These are phyloP conservation scores for Rhynchomys soricoides DNA, from an alignment of 2,113 vertebrate genomes.

Conservation along the genomic window DNA sequence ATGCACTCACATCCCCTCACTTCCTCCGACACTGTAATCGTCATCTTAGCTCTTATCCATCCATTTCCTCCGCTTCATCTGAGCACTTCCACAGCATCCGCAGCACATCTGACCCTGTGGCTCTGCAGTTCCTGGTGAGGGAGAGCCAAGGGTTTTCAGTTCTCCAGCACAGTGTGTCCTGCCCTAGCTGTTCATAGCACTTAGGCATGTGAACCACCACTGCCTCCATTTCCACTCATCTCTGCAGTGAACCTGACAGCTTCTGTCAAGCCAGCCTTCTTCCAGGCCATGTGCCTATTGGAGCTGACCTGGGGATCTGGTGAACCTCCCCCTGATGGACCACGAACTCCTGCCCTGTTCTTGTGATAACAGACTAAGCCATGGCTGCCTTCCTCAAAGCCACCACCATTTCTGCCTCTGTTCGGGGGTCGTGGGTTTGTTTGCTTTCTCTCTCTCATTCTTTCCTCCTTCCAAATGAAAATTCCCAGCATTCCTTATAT, in stretches of 20 bases:
- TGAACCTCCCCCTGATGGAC: neutral
- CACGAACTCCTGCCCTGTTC: accelerated
- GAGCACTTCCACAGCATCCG: neutral
- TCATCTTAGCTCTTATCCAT: too few species aligned
- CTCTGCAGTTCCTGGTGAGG: neutral
- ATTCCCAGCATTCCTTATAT: neutral
- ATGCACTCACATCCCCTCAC: accelerated
- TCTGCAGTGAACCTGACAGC: neutral
- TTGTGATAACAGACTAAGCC: neutral
- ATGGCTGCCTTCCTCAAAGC: neutral
- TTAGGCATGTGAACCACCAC: neutral
- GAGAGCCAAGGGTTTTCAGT: neutral
- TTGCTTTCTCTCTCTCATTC: neutral
- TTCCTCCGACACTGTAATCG: neutral
- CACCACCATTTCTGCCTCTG: neutral
- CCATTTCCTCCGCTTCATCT: neutral
- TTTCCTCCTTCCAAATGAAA: neutral
- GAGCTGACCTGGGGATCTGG: neutral
- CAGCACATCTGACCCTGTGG: neutral
- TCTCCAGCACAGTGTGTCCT: neutral
- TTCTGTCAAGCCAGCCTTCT: too few species aligned
- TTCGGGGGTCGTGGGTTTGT: neutral
- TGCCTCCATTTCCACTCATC: neutral
- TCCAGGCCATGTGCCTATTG: neutral
- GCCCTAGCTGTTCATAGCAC: neutral